phyloP scores from a whole-genome alignment of 2,888 invertebrate genomes.

The Clunio marinus region DNA sequence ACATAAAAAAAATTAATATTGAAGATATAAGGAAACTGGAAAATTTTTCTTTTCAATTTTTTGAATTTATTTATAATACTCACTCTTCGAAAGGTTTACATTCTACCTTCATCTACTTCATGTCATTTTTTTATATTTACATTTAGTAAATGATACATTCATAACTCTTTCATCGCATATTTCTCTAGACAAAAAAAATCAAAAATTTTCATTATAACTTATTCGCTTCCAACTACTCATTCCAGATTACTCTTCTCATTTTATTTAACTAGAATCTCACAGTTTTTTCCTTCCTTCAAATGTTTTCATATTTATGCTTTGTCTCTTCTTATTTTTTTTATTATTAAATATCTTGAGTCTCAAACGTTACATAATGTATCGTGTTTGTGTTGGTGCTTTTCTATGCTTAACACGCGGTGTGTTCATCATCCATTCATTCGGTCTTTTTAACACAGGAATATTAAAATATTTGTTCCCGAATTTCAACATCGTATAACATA shows the following conservation, averaged over 20 bases:
- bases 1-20: neutral
- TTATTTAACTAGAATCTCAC: neutral
- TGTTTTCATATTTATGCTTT: neutral
- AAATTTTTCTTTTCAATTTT: too few relatives aligned
- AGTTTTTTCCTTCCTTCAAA: neutral
- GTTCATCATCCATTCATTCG: neutral
- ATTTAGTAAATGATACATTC: too few relatives aligned
- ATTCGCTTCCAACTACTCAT: too few relatives aligned
- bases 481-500: neutral
- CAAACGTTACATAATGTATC: neutral
- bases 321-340: neutral
- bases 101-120: too few relatives aligned
- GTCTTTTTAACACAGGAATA: neutral
- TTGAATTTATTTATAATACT: too few relatives aligned
- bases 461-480: neutral
- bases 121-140: too few relatives aligned
- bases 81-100: too few relatives aligned
- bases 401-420: neutral
- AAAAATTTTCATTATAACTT: too few relatives aligned
- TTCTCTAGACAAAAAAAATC: too few relatives aligned
- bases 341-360: neutral
- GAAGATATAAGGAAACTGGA: too few relatives aligned
- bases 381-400: neutral
- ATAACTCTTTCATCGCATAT: too few relatives aligned
- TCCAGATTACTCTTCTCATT: neutral